A percentile compares a stretch with the other conserved stretches of the same genome.
These are phyloP conservation scores for Galagoides demidoff DNA, from an alignment of 2,797 vertebrate genomes.

Conservation along the genomic window DNA sequence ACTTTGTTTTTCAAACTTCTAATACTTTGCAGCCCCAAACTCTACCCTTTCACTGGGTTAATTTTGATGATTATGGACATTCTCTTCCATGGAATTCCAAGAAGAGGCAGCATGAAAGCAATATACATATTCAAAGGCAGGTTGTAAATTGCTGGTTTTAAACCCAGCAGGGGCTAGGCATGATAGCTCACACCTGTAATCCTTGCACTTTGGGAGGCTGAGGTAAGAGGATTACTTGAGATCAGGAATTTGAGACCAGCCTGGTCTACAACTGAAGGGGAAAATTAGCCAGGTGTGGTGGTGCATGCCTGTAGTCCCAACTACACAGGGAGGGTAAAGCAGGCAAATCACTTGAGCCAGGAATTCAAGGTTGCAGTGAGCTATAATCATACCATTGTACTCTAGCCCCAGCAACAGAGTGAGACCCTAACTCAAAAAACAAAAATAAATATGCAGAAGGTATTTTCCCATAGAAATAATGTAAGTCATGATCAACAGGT, in stretches of 20 bases:
- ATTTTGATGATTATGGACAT: background rate
- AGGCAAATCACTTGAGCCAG: background rate
- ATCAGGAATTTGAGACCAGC: background rate
- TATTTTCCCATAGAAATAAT: conserved; percentile 17
- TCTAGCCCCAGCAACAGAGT: background rate
- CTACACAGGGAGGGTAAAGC: background rate
- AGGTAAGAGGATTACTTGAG: background rate
- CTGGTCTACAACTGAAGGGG: background rate
- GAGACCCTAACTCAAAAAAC: background rate
- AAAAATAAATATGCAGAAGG: conserved; percentile 16
- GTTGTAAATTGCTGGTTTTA: conserved; percentile 10
- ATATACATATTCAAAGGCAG: background rate
- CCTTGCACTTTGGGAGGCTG: background rate
- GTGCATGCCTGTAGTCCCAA: background rate
- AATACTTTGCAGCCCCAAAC: background rate
- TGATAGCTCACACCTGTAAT: background rate
- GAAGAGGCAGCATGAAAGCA: background rate
- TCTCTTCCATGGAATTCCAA: background rate
- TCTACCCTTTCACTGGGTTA: background rate
- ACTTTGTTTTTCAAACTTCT: background rate
- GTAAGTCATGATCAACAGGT: conserved; percentile 4
- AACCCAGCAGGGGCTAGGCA: background rate
- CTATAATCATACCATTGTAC: background rate
- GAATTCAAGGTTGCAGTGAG: background rate
- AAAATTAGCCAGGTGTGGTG: background rate